These are phyloP conservation scores for Cottoperca gobio DNA, from an alignment of 2,797 vertebrate genomes.

Conservation along the genomic window DNA sequence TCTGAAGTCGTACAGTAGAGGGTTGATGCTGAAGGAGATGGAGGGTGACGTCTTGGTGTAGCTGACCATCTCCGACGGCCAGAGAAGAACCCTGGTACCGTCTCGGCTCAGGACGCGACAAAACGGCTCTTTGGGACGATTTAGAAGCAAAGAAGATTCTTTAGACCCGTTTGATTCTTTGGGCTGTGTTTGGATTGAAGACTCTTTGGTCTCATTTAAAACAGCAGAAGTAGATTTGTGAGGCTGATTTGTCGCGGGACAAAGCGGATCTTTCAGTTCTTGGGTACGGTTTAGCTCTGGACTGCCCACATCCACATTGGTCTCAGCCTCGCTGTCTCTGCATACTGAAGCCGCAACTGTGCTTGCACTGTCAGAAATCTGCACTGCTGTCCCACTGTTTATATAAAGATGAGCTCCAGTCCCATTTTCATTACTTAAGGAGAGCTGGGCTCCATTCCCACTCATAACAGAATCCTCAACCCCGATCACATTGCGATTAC, in stretches of 20 bases:
- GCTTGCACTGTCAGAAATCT: slow-evolving; percentile 27
- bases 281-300: not conserved
- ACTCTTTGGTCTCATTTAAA: slow-evolving; percentile 41
- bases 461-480: slow-evolving; percentile 34
- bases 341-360: not conserved
- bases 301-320: not conserved
- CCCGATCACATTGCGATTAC: slow-evolving; percentile 48
- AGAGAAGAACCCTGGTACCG: slow-evolving; percentile 88
- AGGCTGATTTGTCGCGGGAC: slow-evolving; percentile 3
- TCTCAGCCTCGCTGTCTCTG: not conserved
- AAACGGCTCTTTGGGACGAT: slow-evolving; percentile 79
- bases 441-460: slow-evolving; percentile 52
- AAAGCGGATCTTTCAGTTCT: slow-evolving; percentile 7
- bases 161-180: slow-evolving; percentile 32
- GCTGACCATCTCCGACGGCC: slow-evolving; percentile 92
- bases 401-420: slow-evolving; percentile 57
- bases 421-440: slow-evolving; percentile 56
- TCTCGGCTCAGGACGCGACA: slow-evolving; percentile 88
- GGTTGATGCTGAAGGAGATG: slow-evolving; percentile 92
- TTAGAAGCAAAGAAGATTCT: not conserved
- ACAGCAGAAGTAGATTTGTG: slow-evolving; percentile 5
- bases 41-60: slow-evolving; percentile 88
- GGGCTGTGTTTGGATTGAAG: slow-evolving; percentile 20
- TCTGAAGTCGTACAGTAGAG: slow-evolving; percentile 87
- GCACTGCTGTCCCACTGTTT: slow-evolving; percentile 28